Conservation (phyloP, 2,888 invertebrate species). For the Pardosa pseudoannulata region DNA sequence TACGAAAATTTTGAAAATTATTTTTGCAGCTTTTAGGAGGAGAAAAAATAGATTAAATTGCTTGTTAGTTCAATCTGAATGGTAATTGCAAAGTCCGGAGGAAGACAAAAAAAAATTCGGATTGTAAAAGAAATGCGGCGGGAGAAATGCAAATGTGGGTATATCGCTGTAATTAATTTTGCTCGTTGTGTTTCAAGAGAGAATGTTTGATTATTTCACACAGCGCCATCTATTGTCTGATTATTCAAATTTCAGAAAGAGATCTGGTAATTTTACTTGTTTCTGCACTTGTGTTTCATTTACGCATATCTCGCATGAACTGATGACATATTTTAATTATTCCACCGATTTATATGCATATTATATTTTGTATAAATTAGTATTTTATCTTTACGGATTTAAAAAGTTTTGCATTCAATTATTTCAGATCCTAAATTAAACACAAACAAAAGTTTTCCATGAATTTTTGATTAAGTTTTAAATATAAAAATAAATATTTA, state of each 20-base stretch:
- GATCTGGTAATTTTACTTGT: too few relatives aligned
- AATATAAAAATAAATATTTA: too few relatives aligned
- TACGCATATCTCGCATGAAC: too few relatives aligned
- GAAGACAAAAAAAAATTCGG: background rate
- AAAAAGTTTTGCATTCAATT: too few relatives aligned
- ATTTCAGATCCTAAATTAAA: too few relatives aligned
- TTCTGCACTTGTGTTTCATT: too few relatives aligned
- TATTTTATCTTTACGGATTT: too few relatives aligned
- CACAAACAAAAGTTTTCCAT: too few relatives aligned
- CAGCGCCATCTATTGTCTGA: conserved; percentile 5
- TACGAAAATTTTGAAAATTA: background rate
- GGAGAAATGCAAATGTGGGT: background rate
- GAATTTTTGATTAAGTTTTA: too few relatives aligned
- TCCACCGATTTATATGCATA: too few relatives aligned
- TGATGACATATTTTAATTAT: too few relatives aligned
- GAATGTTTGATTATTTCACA: background rate
- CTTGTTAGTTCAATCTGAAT: conserved; percentile 12
- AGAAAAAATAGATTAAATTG: conserved; percentile 12
- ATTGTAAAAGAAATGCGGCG: background rate
- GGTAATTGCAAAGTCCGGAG: conserved; percentile 1
- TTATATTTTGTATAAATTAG: too few relatives aligned
- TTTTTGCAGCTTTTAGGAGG: background rate
- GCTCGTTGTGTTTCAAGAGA: background rate
- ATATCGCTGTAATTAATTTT: conserved; percentile 12
- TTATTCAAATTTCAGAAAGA: background rate